Evolutionary conservation across 2,888 invertebrate genomes (phyloP).

Genomic region (Caenorhabditis sp.): DNA sequence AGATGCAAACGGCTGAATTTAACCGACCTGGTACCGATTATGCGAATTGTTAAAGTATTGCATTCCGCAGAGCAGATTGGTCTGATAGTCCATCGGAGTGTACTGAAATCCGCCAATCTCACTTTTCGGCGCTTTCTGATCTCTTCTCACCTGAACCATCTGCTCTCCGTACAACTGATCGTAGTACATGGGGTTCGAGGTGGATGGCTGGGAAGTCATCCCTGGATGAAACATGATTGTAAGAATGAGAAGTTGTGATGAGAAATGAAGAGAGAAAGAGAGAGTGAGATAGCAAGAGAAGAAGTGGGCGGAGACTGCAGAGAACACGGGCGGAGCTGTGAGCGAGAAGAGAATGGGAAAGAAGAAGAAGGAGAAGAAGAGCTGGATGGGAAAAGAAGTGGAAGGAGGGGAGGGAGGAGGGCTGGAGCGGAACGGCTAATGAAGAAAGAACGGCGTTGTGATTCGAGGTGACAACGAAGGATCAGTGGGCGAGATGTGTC

Average conservation of each 20-base stretch:
- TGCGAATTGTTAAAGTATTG: conserved; percentile 55
- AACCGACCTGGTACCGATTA: conserved; percentile 51
- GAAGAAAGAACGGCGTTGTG: conserved; percentile 40
- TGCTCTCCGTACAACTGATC: conserved; percentile 50
- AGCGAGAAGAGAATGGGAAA: no score
- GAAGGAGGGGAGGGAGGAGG: no score
- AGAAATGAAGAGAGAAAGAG: conserved; percentile 3
- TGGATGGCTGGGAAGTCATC: conserved; percentile 56
- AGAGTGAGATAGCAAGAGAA: background rate
- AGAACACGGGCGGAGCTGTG: conserved; percentile 23
- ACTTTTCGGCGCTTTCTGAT: no score
- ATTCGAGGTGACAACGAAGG: conserved; percentile 52
- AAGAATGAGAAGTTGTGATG: background rate
- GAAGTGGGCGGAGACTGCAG: conserved; percentile 16
- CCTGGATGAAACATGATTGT: conserved; percentile 41
- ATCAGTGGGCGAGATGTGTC: background rate
- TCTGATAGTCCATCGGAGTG: conserved; percentile 36
- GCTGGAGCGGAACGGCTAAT: conserved; percentile 13
- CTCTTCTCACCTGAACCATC: conserved; percentile 39
- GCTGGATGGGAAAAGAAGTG: conserved; percentile 1
- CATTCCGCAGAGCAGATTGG: conserved; percentile 51
- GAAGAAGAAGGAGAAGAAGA: no score
- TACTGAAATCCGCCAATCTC: no score
- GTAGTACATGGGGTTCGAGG: conserved; percentile 50
- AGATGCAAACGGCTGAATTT: background rate